Evolutionary conservation across 2,113 vertebrate species (phyloP), one percentile per base, ranked within the genome.

Genomic region (Paramisgurnus dabryanus): DNA sequence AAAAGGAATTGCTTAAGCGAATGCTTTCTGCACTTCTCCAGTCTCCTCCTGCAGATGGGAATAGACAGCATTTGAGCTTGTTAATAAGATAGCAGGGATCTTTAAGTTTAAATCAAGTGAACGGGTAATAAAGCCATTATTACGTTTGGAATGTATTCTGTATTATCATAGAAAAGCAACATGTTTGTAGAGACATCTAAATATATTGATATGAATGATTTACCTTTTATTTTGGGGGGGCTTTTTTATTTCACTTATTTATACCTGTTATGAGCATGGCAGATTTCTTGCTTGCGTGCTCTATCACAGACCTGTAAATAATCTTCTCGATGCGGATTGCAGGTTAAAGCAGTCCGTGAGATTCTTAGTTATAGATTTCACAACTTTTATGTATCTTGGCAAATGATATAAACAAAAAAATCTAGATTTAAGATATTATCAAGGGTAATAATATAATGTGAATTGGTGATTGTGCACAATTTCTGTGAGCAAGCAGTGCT

Each of bases 111-210:
- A 76, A 41, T 34, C 55, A 63, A 67, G 9, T 76, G n/a, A 71
- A 87, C 80, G 78, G 79, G 76, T 81, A 78, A 87, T 86, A 79
- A 72, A 79, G 82, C 85, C 83, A 77, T 85, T 45, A 80, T 88
- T 85, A 81, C 84, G 82, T 89, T 88, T 87, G 84, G 91, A 91
- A 92, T 92, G 90, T 93, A 90, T 87, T 82, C 86, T 92, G 91
- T 93, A 93, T 90, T 90, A 87, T 90, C 88, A 81, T 90, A 90
- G 85, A 85, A 87, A 58, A 89, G 88, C 83, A 79, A 85, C 65
- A 65, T 90, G 89, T 92, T 88, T 86, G 80, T 90, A 89, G 78
- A 91, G 78, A 89, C 85, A 86, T 90, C 86, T 88, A 90, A 84
- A 90, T 87, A 90, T 87, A 88, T 85, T 86, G 79, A 87, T 78